Base-by-base conservation (phyloP, 2,888 invertebrate species). In the Nasonia oneida region DNA sequence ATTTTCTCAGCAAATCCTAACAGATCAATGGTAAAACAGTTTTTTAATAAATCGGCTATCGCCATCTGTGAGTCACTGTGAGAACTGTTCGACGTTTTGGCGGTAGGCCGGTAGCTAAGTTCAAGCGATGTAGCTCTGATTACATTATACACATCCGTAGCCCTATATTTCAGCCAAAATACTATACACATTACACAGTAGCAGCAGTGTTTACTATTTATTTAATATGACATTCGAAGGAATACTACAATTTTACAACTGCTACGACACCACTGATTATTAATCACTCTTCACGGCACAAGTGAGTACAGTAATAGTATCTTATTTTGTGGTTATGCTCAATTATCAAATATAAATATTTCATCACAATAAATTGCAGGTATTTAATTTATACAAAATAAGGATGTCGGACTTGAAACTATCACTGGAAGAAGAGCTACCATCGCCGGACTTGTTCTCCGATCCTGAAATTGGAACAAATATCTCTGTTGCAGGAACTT, bases 361-460 rank as follows among this genome's bases (percentile, higher is more conserved):
- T 76, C 18, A n/a, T 53, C 23, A 12, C n/a, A 57, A 57, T 57
- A 18, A 57, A 57, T 18, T 57, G 3, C 57, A 18, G 18, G 15
- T 18, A 15, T 12, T 53, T 14, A 3, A 15, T 53, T 57, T 6
- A 57, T 18, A n/a, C 4, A 53, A 53, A n/a, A 18, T 67, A 53
- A 67, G 23, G 42, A 91, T 91, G 91, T 90, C 91, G 37, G 89
- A 90, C 37, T 42, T 85, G 47, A 89, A 88, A 79, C 86, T 90
- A 15, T 89, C 89, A 4, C 39, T 90, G 23, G 90, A 91, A 15
- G 91, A 92, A 37, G 91, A 90, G 64, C 33, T 88, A 23, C 82
- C 86, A 12, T 91, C 91, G 4, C 89, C 91, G 64, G 91, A 92
- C 74, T 74, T 92, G 14, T 92, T 92, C 82, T 89, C 90, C 4